A percentile compares a stretch with the other conserved stretches of the same genome.
Conservation (phyloP, 2,113 vertebrate species). For the Periophthalmodon schlosseri region DNA sequence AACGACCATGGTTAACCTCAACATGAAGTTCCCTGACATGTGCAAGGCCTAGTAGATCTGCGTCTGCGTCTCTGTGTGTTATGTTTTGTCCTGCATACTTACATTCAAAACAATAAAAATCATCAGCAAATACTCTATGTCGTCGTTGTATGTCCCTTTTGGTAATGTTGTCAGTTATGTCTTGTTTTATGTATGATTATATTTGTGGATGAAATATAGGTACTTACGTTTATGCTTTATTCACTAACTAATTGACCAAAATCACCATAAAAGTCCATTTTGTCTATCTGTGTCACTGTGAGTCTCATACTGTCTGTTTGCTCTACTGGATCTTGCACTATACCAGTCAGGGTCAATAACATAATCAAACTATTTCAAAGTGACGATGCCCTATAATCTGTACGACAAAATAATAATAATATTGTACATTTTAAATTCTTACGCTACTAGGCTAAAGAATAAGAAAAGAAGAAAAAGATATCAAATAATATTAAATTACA, state of each 20-base stretch:
- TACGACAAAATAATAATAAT: too few relatives aligned
- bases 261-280: not conserved
- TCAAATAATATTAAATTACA: too few relatives aligned
- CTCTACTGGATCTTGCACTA: slow-evolving; percentile 57
- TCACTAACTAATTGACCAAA: too few relatives aligned
- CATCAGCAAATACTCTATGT: slow-evolving; percentile 45
- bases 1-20: slow-evolving; percentile 64
- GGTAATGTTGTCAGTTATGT: slow-evolving; percentile 41
- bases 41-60: slow-evolving; percentile 64
- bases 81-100: slow-evolving; percentile 64
- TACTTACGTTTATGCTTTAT: not conserved
- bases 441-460: too few relatives aligned
- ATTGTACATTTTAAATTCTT: too few relatives aligned
- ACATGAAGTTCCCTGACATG: slow-evolving; percentile 52
- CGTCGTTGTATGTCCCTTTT: slow-evolving; percentile 54
- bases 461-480: too few relatives aligned
- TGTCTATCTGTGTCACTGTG: slow-evolving; percentile 32
- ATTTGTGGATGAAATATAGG: not conserved
- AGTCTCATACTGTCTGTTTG: slow-evolving; percentile 41
- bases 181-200: slow-evolving; percentile 22
- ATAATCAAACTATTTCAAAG: not conserved
- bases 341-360: not conserved
- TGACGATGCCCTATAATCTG: too few relatives aligned
- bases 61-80: slow-evolving; percentile 61
- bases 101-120: slow-evolving; percentile 69